Evolutionary conservation across 2,113 vertebrate species (phyloP).

Genomic region (Spea bombifrons): DNA sequence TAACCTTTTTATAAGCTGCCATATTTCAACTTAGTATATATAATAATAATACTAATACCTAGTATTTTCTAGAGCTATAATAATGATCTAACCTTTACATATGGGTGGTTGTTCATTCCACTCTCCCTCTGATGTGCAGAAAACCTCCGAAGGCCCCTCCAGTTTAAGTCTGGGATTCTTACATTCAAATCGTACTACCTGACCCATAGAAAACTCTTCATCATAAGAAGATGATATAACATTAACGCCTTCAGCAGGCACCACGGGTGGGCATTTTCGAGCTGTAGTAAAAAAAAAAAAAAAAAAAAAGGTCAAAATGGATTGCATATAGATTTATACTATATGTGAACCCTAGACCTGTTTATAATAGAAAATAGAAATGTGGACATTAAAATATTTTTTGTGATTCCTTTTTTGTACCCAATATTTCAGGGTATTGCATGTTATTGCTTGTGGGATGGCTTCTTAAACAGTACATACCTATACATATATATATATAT

Average conservation of each 20-base stretch:
- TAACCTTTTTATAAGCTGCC: too few relatives aligned
- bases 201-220: conserved; percentile 62
- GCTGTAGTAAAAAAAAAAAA: conserved; percentile 58
- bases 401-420: too few relatives aligned
- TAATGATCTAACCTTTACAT: conserved; percentile 71
- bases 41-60: too few relatives aligned
- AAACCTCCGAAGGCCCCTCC: conserved; percentile 60
- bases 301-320: neutral
- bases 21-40: too few relatives aligned
- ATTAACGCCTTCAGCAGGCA: conserved; percentile 53
- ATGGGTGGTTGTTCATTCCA: conserved; percentile 69
- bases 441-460: too few relatives aligned
- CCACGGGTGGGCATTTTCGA: conserved; percentile 61
- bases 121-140: conserved; percentile 67
- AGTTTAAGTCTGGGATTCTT: conserved; percentile 48
- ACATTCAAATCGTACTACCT: conserved; percentile 72
- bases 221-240: conserved; percentile 48
- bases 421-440: too few relatives aligned
- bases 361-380: neutral
- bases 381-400: too few relatives aligned
- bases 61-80: neutral
- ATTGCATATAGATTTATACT: neutral
- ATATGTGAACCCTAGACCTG: neutral
- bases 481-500: too few relatives aligned
- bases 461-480: neutral